A percentile compares a stretch with the other conserved stretches of the same genome.
These are phyloP conservation scores for Danio kyathit DNA, from an alignment of 2,797 vertebrate genomes.

Conservation along the genomic window DNA sequence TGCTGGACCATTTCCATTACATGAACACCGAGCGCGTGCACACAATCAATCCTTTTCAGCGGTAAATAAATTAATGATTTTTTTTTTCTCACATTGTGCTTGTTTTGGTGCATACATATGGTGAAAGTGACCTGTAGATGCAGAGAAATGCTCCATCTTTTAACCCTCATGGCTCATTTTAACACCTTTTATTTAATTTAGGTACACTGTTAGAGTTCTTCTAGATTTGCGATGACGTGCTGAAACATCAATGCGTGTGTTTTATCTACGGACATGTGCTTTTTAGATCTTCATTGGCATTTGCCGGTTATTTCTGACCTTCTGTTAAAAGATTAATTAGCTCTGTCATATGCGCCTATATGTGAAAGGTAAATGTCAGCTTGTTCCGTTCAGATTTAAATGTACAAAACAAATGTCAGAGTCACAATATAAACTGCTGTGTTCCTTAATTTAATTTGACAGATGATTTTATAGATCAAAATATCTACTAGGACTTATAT, in stretches of 20 bases:
- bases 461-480: not conserved
- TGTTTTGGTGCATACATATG: too few species aligned
- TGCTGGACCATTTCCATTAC: not conserved
- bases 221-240: not conserved
- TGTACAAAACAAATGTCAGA: conserved; percentile 59
- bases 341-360: conserved; percentile 42
- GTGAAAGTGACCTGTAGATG: not conserved
- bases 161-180: not conserved
- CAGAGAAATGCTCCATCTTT: not conserved
- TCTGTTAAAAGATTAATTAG: conserved; percentile 55
- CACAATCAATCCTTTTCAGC: not conserved
- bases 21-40: not conserved
- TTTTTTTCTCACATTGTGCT: too few species aligned
- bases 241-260: not conserved
- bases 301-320: conserved; percentile 52
- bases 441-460: not conserved
- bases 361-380: conserved; percentile 59
- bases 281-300: conserved; percentile 44
- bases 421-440: conserved; percentile 27
- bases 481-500: not conserved
- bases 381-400: conserved; percentile 44
- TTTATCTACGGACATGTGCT: conserved; percentile 33
- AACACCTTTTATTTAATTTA: not conserved
- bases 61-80: not conserved
- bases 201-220: not conserved